phyloP scores from a whole-genome alignment of 1,140 invertebrate genomes.

The Drosophila tsacasi region DNA sequence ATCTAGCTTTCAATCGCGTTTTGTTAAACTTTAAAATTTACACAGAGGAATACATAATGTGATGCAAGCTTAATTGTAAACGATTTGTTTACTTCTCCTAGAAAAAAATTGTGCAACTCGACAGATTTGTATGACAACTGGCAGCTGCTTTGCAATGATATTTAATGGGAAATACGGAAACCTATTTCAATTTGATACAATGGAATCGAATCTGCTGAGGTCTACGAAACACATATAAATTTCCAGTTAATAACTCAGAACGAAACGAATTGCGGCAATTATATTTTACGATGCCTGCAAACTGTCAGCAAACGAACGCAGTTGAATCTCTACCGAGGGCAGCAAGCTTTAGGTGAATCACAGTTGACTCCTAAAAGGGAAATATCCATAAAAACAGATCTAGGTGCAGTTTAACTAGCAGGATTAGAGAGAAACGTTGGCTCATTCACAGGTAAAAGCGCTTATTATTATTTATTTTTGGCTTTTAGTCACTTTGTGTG shows the following conservation, averaged over 20 bases:
- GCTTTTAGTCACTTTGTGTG: slow-evolving; percentile 20
- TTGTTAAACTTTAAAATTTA: neutral
- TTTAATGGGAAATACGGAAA: slow-evolving; percentile 31
- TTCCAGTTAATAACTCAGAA: slow-evolving; percentile 46
- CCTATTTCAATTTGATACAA: slow-evolving; percentile 10
- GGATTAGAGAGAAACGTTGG: neutral
- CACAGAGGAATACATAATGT: neutral
- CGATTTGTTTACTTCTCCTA: slow-evolving; percentile 1
- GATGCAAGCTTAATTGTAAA: neutral
- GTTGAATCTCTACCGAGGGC: slow-evolving; percentile 9
- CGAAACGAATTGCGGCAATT: slow-evolving; percentile 35
- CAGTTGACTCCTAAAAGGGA: neutral
- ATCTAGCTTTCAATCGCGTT: neutral
- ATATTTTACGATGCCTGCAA: slow-evolving; percentile 20
- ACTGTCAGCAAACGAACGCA: slow-evolving; percentile 23
- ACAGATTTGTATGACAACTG: slow-evolving; percentile 4
- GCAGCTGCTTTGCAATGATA: slow-evolving; percentile 15
- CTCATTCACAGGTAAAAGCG: neutral
- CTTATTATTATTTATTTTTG: slow-evolving; percentile 1
- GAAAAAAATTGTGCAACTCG: neutral
- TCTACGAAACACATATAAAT: slow-evolving; percentile 24
- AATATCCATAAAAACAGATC: slow-evolving; percentile 14
- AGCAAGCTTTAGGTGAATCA: slow-evolving; percentile 17
- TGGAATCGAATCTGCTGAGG: slow-evolving; percentile 33
- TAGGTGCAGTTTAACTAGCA: slow-evolving; percentile 24